phyloP scores from a whole-genome alignment of 2,888 invertebrate genomes.

The Folsomia candida region DNA sequence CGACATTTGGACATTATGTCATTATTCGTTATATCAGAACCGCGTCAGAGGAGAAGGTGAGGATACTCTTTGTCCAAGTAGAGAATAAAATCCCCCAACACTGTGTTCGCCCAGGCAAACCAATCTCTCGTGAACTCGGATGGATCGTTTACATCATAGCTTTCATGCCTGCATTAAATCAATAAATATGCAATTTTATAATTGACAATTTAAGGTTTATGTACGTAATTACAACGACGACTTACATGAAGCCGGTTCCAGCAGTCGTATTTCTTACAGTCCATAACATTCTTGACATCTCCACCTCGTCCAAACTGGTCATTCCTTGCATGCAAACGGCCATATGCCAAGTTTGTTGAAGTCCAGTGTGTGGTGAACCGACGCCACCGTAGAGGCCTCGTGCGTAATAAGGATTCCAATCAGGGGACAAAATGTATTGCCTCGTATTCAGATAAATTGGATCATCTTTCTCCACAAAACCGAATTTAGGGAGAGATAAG shows the following conservation, averaged over 20 bases:
- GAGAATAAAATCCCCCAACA: slow-evolving; percentile 45
- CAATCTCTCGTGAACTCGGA: slow-evolving; percentile 28
- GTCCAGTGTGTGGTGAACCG: slow-evolving; percentile 45
- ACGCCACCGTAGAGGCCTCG: too few relatives aligned
- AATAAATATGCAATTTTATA: too few relatives aligned
- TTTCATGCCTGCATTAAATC: slow-evolving; percentile 26
- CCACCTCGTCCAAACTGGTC: slow-evolving; percentile 35
- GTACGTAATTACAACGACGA: background rate
- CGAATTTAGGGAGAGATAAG: slow-evolving; percentile 43
- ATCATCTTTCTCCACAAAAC: slow-evolving; percentile 35
- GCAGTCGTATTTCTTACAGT: slow-evolving; percentile 36
- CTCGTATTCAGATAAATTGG: slow-evolving; percentile 40
- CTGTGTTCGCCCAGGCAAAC: slow-evolving; percentile 48
- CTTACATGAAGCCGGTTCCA: slow-evolving; percentile 42
- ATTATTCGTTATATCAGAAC: too few relatives aligned
- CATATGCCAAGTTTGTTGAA: too few relatives aligned
- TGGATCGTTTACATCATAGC: slow-evolving; percentile 40
- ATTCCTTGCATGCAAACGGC: too few relatives aligned
- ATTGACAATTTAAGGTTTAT: background rate
- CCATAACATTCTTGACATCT: slow-evolving; percentile 34
- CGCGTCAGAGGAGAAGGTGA: slow-evolving; percentile 23
- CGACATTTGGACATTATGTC: too few relatives aligned
- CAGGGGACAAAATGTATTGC: slow-evolving; percentile 36
- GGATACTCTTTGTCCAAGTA: slow-evolving; percentile 36
- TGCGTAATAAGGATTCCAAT: too few relatives aligned